These are phyloP conservation scores for Micropoecilia bifurca DNA, from an alignment of 2,797 vertebrate species.

Conservation along the genomic window DNA sequence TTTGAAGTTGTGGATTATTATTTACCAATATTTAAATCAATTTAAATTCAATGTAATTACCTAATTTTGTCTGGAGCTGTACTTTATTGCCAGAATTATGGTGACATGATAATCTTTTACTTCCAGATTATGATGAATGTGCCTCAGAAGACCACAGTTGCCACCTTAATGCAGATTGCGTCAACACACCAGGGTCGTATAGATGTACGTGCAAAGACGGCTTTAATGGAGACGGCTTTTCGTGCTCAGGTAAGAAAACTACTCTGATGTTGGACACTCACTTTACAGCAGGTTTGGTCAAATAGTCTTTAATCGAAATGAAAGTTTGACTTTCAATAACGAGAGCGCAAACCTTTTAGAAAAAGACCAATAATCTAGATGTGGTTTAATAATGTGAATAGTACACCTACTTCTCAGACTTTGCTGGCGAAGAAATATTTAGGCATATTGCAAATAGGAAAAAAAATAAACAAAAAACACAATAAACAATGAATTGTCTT, in stretches of 20 bases:
- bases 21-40: neutral
- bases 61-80: neutral
- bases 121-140: conserved; percentile 92
- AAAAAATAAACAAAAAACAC: neutral
- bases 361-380: neutral
- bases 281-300: neutral
- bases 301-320: neutral
- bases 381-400: neutral
- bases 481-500: neutral
- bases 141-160: conserved; percentile 87
- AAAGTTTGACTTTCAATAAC: neutral
- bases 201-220: conserved; percentile 89
- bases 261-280: neutral
- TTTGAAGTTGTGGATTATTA: neutral
- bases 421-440: neutral
- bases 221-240: conserved; percentile 91
- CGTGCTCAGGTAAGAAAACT: conserved; percentile 84
- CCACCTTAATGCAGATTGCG: conserved; percentile 88
- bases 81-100: neutral
- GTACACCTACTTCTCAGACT: neutral
- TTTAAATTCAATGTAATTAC: neutral
- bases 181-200: conserved; percentile 92
- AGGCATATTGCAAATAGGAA: neutral
- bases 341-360: neutral
- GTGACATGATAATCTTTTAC: neutral